These are phyloP conservation scores for Lacerta bilineata DNA, from an alignment of 2,797 vertebrate species.

Conservation along the genomic window DNA sequence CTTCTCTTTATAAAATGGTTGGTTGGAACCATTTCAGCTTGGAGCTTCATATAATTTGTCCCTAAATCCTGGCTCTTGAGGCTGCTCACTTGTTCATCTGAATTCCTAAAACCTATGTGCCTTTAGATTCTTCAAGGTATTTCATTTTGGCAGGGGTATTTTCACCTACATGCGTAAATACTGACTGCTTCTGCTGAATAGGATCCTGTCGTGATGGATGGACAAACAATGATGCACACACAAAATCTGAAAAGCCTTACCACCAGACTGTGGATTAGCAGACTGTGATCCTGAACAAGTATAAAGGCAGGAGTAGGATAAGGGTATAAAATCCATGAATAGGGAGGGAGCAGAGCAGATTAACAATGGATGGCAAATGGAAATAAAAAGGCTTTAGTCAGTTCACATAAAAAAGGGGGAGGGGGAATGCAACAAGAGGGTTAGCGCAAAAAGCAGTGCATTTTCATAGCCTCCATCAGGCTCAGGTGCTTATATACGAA, in stretches of 20 bases:
- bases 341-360: slow-evolving; percentile 90
- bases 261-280: slow-evolving; percentile 93
- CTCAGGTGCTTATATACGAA: slow-evolving; percentile 72
- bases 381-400: slow-evolving; percentile 85
- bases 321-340: slow-evolving; percentile 84
- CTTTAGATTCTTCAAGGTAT: not conserved
- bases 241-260: slow-evolving; percentile 91
- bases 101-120: not conserved
- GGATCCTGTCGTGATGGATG: slow-evolving; percentile 71
- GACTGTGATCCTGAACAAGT: slow-evolving; percentile 98
- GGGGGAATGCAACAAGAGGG: slow-evolving; percentile 68
- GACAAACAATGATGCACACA: slow-evolving; percentile 79
- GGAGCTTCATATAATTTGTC: not conserved
- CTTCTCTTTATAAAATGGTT: not conserved
- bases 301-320: slow-evolving; percentile 85
- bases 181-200: slow-evolving; percentile 82
- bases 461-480: slow-evolving; percentile 71
- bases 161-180: not conserved
- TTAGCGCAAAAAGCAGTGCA: slow-evolving; percentile 77
- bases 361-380: slow-evolving; percentile 90
- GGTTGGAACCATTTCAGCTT: not conserved
- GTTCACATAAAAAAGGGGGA: slow-evolving; percentile 69
- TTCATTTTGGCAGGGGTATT: not conserved
- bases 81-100: not conserved
- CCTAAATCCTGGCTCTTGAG: not conserved